phyloP scores from a whole-genome alignment of 2,888 invertebrate species.

The Epicampocera succincta region DNA sequence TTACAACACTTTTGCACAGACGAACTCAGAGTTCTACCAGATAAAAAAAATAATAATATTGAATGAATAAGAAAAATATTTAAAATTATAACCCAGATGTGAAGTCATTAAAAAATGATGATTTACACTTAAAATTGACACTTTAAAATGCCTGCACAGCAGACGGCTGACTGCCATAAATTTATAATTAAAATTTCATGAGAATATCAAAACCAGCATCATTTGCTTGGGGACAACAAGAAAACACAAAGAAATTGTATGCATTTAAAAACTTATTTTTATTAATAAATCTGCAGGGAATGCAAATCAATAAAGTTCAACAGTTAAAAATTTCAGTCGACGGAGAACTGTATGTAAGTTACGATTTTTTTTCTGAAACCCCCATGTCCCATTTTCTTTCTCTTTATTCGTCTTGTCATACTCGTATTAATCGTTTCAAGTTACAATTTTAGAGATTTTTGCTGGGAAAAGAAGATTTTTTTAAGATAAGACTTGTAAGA shows the following conservation, averaged over 20 bases:
- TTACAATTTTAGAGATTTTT: conserved; percentile 38
- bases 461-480: conserved; percentile 46
- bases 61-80: conserved; percentile 45
- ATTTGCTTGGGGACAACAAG: not conserved
- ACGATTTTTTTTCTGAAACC: not conserved
- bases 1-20: not conserved
- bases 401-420: no score
- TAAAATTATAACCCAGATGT: conserved; percentile 55
- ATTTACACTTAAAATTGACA: conserved; percentile 63
- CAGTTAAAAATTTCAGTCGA: conserved; percentile 60
- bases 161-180: conserved; percentile 31
- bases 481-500: conserved; percentile 52
- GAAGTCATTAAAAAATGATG: conserved; percentile 63
- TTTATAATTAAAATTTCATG: conserved; percentile 42
- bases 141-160: conserved; percentile 27
- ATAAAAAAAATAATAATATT: not conserved
- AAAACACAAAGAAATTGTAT: not conserved
- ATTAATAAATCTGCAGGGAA: conserved; percentile 65
- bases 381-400: conserved; percentile 43
- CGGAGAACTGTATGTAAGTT: conserved; percentile 9
- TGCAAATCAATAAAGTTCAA: conserved; percentile 66
- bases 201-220: conserved; percentile 29
- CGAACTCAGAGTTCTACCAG: not conserved
- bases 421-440: conserved; percentile 26
- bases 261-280: conserved; percentile 10